Evolutionary conservation across 2,113 vertebrate genomes (phyloP), one percentile per base, ranked within the genome.

Genomic region (Lophura nycthemera): DNA sequence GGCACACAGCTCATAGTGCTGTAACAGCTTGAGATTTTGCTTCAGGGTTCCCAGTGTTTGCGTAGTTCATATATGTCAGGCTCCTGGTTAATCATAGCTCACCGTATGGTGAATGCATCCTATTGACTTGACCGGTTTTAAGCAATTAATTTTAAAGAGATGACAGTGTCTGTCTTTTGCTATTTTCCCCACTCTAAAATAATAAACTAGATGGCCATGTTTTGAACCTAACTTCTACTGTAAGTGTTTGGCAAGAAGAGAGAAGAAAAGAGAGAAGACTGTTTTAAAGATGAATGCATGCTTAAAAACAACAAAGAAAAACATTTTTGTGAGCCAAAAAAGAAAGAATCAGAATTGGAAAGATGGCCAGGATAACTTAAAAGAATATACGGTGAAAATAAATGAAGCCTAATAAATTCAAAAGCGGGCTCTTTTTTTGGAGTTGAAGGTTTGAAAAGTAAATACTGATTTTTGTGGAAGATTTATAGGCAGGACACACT

Each of bases 381-480:
- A 57, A 93, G 76, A 89, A 88, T 79, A 83, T 76, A 71, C 34
- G 34, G 48, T 77, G 69, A 73, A 90, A 92, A 96, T 64, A 88
- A 83, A 94, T 72, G 25, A 63, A 76, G 13, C 47, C 8, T 86
- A 86, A 87, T 92, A 88, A 82, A 81, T 87, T 92, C 36, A 48
- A 88, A 94, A 45, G 13, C 20, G 63, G 65, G 70, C 45, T 90
- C 13, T 16, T 86, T 45, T 54, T 82, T 90, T 96, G 86, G 52
- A 89, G 48, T 79, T 92, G 73, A 92, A 94, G 67, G 25, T 85
- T 94, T 94, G 75, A 89, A 92, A 93, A 96, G 78, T 52, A 86
- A 97, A 89, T 36, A 61, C 38, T 22, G 42, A 38, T 75, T 96
- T 92, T 73, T 47, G 77, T 95, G 80, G 52, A 97, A 97, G 88